phyloP scores from a whole-genome alignment of 2,888 invertebrate species.

The Heliconius erato region DNA sequence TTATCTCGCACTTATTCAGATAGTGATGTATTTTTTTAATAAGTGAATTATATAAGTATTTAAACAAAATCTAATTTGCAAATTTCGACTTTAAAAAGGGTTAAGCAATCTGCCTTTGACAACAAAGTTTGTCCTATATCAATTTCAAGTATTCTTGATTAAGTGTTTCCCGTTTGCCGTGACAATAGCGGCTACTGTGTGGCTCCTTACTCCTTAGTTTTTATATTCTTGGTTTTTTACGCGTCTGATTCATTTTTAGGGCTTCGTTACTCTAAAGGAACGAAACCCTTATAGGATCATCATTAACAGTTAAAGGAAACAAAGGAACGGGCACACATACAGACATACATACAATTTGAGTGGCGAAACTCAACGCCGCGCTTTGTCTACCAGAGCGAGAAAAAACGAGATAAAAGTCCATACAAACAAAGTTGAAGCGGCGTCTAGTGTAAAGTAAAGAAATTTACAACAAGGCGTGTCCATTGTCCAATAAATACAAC shows the following conservation, averaged over 20 bases:
- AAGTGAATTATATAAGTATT: too few relatives aligned
- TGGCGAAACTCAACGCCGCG: too few relatives aligned
- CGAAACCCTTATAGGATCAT: too few relatives aligned
- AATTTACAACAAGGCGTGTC: conserved; percentile 2
- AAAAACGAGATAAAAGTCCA: neutral
- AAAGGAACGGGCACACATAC: too few relatives aligned
- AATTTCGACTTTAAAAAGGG: too few relatives aligned
- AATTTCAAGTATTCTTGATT: conserved; percentile 14
- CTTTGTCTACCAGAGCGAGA: neutral
- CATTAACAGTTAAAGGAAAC: too few relatives aligned
- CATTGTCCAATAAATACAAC: neutral
- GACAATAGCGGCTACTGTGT: conserved; percentile 3
- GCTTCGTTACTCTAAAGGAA: too few relatives aligned
- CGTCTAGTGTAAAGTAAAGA: neutral
- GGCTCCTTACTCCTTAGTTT: neutral
- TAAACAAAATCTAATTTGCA: too few relatives aligned
- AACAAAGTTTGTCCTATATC: conserved; percentile 3
- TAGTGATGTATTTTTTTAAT: too few relatives aligned
- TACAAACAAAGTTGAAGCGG: neutral
- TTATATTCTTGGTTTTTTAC: too few relatives aligned
- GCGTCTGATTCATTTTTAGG: neutral
- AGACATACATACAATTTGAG: too few relatives aligned
- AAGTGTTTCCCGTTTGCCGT: conserved; percentile 13
- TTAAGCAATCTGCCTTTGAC: conserved; percentile 1
- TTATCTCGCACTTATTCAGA: too few relatives aligned